Evolutionary conservation across 2,888 invertebrate genomes (phyloP).

Genomic region (Acleris cristana): DNA sequence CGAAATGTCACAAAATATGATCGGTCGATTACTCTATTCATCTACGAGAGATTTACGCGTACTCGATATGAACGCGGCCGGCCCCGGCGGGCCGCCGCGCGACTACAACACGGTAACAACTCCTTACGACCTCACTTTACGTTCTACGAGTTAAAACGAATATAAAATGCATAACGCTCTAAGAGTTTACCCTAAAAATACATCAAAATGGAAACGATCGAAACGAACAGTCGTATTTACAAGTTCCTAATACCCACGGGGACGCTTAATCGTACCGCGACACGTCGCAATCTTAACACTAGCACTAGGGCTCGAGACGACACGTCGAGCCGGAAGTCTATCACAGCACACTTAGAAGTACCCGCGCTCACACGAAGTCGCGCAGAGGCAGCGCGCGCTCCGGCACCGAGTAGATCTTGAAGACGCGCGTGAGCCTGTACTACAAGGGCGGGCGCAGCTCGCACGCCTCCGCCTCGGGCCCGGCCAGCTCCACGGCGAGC

Average conservation of each 20-base stretch:
- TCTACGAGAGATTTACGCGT: slow-evolving; percentile 31
- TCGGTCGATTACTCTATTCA: slow-evolving; percentile 34
- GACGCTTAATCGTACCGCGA: slow-evolving; percentile 63
- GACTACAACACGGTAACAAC: slow-evolving; percentile 66
- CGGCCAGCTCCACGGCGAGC: slow-evolving; percentile 56
- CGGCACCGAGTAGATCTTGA: slow-evolving; percentile 76
- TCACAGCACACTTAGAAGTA: slow-evolving; percentile 78
- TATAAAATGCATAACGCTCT: slow-evolving; percentile 77
- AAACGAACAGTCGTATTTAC: slow-evolving; percentile 75
- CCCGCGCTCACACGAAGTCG: slow-evolving; percentile 36
- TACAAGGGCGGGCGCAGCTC: slow-evolving; percentile 68
- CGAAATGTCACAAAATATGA: slow-evolving; percentile 68
- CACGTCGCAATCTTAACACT: slow-evolving; percentile 63
- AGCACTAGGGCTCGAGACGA: slow-evolving; percentile 67
- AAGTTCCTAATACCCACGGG: slow-evolving; percentile 67
- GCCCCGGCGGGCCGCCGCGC: slow-evolving; percentile 41
- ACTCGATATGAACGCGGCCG: slow-evolving; percentile 23
- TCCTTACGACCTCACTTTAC: slow-evolving; percentile 57
- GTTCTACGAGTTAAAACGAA: slow-evolving; percentile 69
- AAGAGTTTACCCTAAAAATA: slow-evolving; percentile 76
- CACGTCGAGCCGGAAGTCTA: slow-evolving; percentile 75
- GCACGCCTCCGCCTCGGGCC: slow-evolving; percentile 55
- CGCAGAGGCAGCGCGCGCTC: slow-evolving; percentile 49
- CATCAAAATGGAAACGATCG: slow-evolving; percentile 78
- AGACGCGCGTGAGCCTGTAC: slow-evolving; percentile 80